Evolutionary conservation across 2,113 vertebrate genomes (phyloP).

Genomic region (Centrocercus urophasianus): DNA sequence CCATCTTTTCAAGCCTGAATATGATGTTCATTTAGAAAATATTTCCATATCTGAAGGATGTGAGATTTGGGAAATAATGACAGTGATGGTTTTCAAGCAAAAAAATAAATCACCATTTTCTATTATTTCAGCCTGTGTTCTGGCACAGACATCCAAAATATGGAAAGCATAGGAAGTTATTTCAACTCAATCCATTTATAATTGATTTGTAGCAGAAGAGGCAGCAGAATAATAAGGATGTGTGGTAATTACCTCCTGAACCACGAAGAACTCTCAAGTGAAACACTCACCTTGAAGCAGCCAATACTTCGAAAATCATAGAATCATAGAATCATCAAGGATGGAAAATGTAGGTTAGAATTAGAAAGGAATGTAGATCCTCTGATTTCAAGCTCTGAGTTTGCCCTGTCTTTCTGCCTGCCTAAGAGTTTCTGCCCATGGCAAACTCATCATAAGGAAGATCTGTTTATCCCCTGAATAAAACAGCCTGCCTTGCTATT

Average conservation of each 20-base stretch:
- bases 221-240: background rate
- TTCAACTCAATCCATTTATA: background rate
- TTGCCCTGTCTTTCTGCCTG: background rate
- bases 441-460: background rate
- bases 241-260: background rate
- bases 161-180: background rate
- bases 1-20: constrained; percentile 42
- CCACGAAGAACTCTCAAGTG: background rate
- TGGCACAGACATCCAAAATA: background rate
- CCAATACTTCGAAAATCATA: background rate
- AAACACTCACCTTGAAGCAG: background rate
- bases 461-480: background rate
- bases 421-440: background rate
- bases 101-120: background rate
- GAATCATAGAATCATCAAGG: too few relatives aligned
- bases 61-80: constrained; percentile 38
- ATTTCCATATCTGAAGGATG: constrained; percentile 41
- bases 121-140: background rate
- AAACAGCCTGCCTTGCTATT: background rate
- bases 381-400: background rate
- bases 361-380: background rate
- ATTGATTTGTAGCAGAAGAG: background rate
- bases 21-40: background rate
- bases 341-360: background rate
- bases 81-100: background rate